Evolutionary conservation across 2,113 vertebrate species (phyloP), one percentile per base, ranked within the genome.

Genomic region (Daphoenositta chrysoptera): DNA sequence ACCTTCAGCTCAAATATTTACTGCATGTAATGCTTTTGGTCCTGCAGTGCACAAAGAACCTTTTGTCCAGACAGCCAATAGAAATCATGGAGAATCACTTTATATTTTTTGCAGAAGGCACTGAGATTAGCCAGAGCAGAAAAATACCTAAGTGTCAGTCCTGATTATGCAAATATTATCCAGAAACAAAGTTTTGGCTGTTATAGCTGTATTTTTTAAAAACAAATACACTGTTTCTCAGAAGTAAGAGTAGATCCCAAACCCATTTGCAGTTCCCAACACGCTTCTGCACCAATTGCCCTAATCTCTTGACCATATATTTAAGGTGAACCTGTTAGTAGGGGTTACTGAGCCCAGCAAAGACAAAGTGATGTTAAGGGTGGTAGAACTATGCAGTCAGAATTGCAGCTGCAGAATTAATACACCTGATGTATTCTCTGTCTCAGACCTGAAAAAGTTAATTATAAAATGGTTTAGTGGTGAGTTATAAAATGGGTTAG

Each of bases 1-100:
- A 96, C 94, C 96, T 96, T 82, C 78, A 94, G 70, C 48, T 93
- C 87, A 95, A 94, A 97, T 96, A 96, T 96, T 97, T 93, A 79
- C 85, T 83, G 53, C 87, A 63, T 82, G 70, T 83, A 88, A 69
- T 83, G 63, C 80, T 94, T 95, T 94, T 68, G 40, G 66, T 93
- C 58, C 42, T 68, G 50, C 45, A 68, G 39, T 21, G 40, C 70
- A 97, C 90, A 97, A 95, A 76, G 83, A 70, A 23, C 1, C 60
- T 80, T 97, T 97, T 97, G 89, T 97, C 54, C 54, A 31, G 54
- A 26, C 33, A 89, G 20, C 33, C 54, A 87, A 61, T 50, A 80
- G 75, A 71, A 93, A 83, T 47, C 0, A 0, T n/a, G 39, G 47
- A 93, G 75, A 83, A 89, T 81, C 66, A 51, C n/a, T 85, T 77